These are phyloP conservation scores for Darevskia nairensis DNA, from an alignment of 2,797 vertebrate genomes.

Conservation along the genomic window DNA sequence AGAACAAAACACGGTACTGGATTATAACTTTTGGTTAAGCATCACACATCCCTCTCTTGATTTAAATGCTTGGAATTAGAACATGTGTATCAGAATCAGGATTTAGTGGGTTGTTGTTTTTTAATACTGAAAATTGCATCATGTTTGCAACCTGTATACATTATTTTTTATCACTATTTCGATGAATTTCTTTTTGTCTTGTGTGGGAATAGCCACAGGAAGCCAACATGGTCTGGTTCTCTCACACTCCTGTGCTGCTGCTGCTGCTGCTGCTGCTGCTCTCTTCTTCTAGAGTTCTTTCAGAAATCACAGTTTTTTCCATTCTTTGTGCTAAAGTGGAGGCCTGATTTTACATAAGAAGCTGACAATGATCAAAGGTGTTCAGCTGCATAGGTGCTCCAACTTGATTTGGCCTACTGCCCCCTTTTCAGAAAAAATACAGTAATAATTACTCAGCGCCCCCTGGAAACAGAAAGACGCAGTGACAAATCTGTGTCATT, in stretches of 20 bases:
- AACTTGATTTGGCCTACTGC: too few relatives aligned
- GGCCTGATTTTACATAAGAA: neutral
- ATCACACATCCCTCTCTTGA: neutral
- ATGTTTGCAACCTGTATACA: neutral
- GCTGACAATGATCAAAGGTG: neutral
- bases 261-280: neutral
- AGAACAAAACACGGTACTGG: slow-evolving; percentile 69
- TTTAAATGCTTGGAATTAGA: neutral
- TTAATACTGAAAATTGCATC: neutral
- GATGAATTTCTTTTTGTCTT: too few relatives aligned
- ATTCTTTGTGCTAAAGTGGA: neutral
- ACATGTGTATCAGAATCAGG: neutral
- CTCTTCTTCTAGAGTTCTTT: neutral
- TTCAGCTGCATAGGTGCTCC: neutral
- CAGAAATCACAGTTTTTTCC: neutral
- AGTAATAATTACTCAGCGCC: too few relatives aligned
- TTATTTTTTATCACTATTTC: too few relatives aligned
- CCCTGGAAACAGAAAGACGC: too few relatives aligned
- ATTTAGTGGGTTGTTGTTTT: neutral
- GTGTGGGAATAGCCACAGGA: neutral
- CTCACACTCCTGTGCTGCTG: too few relatives aligned
- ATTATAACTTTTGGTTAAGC: slow-evolving; percentile 5
- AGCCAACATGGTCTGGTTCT: too few relatives aligned
- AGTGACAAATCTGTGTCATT: too few relatives aligned
- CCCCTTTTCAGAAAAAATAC: too few relatives aligned